Conservation (phyloP, 1,140 invertebrate genomes). For the Papilio aristodemus region DNA sequence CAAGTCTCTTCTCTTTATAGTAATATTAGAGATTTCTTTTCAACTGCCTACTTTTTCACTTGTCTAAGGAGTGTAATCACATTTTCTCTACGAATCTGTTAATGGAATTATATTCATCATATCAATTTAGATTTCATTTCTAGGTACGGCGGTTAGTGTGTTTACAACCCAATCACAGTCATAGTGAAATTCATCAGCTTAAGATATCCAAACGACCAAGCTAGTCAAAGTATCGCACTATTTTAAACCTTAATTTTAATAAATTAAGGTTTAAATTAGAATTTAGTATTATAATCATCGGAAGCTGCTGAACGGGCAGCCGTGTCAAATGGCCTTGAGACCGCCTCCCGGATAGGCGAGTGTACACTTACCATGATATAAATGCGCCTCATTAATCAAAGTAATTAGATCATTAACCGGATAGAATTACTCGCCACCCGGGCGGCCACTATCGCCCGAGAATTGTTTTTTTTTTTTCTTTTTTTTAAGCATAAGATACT, state of each 20-base stretch:
- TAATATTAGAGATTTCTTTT: no score
- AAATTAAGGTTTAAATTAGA: slow-evolving; percentile 13
- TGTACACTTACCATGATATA: slow-evolving; percentile 64
- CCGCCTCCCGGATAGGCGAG: slow-evolving; percentile 40
- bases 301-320: slow-evolving; percentile 20
- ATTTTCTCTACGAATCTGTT: no score
- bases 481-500: slow-evolving; percentile 26
- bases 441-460: slow-evolving; percentile 42
- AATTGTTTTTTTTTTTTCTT: slow-evolving; percentile 30
- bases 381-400: slow-evolving; percentile 72
- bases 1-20: no score
- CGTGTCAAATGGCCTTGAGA: slow-evolving; percentile 44
- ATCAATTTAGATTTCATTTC: background rate
- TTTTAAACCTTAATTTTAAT: background rate
- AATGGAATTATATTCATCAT: no score
- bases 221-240: background rate
- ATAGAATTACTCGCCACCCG: slow-evolving; percentile 56
- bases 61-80: no score
- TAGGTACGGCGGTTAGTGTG: background rate
- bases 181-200: background rate
- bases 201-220: background rate
- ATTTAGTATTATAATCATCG: background rate
- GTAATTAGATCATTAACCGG: slow-evolving; percentile 75
- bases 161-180: background rate
- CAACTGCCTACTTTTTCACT: no score